Conservation (phyloP, 2,888 invertebrate genomes). For the Eupelmus urozonus region DNA sequence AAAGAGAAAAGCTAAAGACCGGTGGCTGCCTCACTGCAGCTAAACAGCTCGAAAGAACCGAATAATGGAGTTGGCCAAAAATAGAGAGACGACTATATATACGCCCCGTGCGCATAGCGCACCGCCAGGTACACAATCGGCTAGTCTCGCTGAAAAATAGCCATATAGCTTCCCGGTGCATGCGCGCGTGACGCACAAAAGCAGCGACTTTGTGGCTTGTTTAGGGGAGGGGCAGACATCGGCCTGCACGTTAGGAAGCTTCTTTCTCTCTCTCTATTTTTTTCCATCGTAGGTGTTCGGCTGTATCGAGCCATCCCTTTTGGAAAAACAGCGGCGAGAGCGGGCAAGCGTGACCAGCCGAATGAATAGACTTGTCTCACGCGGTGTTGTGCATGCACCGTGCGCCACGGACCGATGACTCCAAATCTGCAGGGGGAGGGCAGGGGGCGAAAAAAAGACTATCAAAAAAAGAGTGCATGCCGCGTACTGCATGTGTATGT, state of each 20-base stretch:
- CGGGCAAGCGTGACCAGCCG: slow-evolving; percentile 68
- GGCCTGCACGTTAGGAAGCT: neutral
- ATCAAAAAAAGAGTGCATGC: neutral
- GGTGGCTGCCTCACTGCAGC: neutral
- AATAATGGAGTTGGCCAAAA: slow-evolving; percentile 52
- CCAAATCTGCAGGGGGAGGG: slow-evolving; percentile 23
- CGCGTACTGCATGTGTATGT: neutral
- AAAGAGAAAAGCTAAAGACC: neutral
- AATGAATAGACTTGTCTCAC: slow-evolving; percentile 68
- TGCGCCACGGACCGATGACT: slow-evolving; percentile 60
- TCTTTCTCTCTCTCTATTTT: slow-evolving; percentile 27
- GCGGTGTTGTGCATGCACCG: slow-evolving; percentile 18
- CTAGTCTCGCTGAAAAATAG: neutral
- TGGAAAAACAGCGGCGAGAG: slow-evolving; percentile 40
- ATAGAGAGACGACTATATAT: slow-evolving; percentile 26
- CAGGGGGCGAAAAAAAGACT: neutral
- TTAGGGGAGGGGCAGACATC: neutral
- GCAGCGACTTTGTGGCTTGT: slow-evolving; percentile 50
- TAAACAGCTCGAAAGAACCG: slow-evolving; percentile 41
- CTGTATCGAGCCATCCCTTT: slow-evolving; percentile 33
- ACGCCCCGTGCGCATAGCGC: neutral
- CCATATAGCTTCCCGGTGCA: slow-evolving; percentile 2
- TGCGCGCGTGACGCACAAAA: slow-evolving; percentile 30
- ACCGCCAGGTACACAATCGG: slow-evolving; percentile 7
- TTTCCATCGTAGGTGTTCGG: slow-evolving; percentile 31